Evolutionary conservation across 2,888 invertebrate genomes (phyloP), one percentile per base, ranked within the genome.

Genomic region (Pyrocoelia pectoralis): DNA sequence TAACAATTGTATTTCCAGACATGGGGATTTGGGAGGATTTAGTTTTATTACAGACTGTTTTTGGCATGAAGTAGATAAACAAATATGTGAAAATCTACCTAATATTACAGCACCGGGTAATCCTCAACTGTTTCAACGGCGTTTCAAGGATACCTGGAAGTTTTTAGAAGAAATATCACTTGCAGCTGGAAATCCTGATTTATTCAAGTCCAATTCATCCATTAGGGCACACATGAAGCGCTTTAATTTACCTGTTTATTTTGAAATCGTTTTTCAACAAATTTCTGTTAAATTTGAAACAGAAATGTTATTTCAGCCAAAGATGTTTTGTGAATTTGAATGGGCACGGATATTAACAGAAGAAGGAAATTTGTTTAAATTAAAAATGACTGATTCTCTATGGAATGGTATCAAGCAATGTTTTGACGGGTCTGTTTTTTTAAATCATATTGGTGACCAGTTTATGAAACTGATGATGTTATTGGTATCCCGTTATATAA

Each of bases 201-300:
- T 86, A 17, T 84, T 95, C 56, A 85, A 87, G 68, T 82, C 84
- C 56, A 89, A 93, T 74, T 80, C 86, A 1, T 89, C 91, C 68
- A 95, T 92, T 76, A 88, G 88, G 74, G 89, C 95, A 76, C 87
- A 94, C 61, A 72, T 80, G 70, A 88, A 89, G 68, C 89, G 93
- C 72, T 98, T 97, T 93, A 97, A 97, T 82, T 84, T 97, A 53
- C 93, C 95, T 9, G 96, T 98, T n/a, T 98, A 98, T 81, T 97
- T 95, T 80, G 97, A 97, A 83, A 93, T 95, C 70, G 87, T 95
- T 70, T 97, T 95, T 83, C 97, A 97, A 84, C 94, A 96, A 83
- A 93, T 97, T 77, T 95, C 94, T 56, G 91, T 92, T 70, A 83
- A 80, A 40, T 81, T 87, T 68, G 87, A 88, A 77, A 79, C 77